Base-by-base conservation (phyloP, 2,888 invertebrate species). In the Lithophane semibrunnea region DNA sequence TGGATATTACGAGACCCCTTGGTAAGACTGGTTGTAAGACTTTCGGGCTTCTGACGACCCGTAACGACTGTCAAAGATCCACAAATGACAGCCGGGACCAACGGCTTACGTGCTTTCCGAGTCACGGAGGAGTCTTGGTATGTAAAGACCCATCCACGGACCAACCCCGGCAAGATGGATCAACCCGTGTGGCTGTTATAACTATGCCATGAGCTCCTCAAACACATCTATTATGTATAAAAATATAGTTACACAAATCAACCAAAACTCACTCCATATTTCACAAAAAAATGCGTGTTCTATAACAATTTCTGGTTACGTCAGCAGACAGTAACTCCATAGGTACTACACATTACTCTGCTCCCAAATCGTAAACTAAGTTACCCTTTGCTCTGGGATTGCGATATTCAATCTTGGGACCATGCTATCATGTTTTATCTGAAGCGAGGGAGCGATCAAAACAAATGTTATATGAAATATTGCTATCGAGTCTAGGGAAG, bases 371-470 rank as follows among this genome's bases (percentile, higher is more conserved):
- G 84, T 83, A 83, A 83, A 83, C 74, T 67, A 54, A 75, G 68
- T 83, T 83, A 83, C 74, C 80, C 73, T 73, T 80, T 69, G 76
- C 76, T 60, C 54, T n/a, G 60, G 60, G 71, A 83, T 74, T 69
- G 72, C 58, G 72, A 80, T 83, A 83, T 83, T 83, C 84, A 83
- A 83, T 83, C 80, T 75, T 80, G 73, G 64, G 47, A 49, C 76
- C 63, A 12, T 24, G 80, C 84, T 74, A 80, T 80, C 77, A 83
- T 79, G 77, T 83, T 84, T 77, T 83, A 83, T 80, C 65, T 73
- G 42, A 24, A 44, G 61, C 73, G 79, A 13, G 80, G 67, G 76
- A 76, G 67, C 76, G 60, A 83, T 83, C 71, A 76, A 76, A 83
- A 83, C 76, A 84, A 82, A 83, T 65, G 70, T 63, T 83, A 77